Evolutionary conservation across 2,113 vertebrate species (phyloP).

Genomic region (Nycticryphes semicollaris): DNA sequence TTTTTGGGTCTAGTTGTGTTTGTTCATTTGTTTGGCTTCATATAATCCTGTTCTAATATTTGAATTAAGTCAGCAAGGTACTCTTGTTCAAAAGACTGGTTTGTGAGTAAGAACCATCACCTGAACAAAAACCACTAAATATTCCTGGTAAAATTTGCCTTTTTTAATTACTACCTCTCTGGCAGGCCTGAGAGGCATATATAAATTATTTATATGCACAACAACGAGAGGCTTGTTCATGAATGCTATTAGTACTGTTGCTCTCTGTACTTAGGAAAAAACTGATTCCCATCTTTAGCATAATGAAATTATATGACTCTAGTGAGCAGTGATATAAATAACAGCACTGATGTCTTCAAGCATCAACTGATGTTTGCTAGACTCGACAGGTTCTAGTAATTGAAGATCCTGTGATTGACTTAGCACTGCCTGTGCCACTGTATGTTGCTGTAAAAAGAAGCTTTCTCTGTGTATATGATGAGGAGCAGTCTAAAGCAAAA

Average conservation of each 20-base stretch:
- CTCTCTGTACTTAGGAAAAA: not conserved
- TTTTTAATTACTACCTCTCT: not conserved
- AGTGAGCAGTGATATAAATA: conserved; percentile 44
- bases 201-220: not conserved
- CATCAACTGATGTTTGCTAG: conserved; percentile 6
- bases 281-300: conserved; percentile 15
- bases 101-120: not conserved
- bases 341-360: conserved; percentile 30
- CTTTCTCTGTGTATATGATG: not conserved
- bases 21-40: not conserved
- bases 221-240: not conserved
- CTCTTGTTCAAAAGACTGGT: not conserved
- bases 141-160: not conserved
- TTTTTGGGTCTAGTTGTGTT: not conserved
- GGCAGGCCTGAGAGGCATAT: not conserved
- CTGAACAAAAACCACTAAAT: not conserved
- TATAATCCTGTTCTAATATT: not conserved
- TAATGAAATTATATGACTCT: conserved; percentile 52
- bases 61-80: not conserved
- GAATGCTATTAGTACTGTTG: conserved; percentile 24
- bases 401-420: conserved; percentile 44
- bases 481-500: not conserved
- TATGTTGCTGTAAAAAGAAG: not conserved
- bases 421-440: not conserved
- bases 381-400: conserved; percentile 34